Evolutionary conservation across 2,888 invertebrate genomes (phyloP).

Genomic region (Lycia hirtaria): DNA sequence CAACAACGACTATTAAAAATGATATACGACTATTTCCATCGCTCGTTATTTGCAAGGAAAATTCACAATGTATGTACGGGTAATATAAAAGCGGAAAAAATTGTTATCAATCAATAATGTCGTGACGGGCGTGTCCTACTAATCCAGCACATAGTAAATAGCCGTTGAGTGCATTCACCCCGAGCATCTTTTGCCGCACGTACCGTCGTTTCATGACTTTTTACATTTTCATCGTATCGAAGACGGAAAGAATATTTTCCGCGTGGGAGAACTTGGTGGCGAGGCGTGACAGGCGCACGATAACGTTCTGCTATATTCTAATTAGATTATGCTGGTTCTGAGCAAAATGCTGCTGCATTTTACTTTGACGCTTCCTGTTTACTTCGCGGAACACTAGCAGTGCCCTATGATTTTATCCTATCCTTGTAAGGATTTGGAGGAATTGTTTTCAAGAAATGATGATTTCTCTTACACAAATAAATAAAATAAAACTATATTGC

Average conservation of each 20-base stretch:
- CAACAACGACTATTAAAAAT: constrained; percentile 52
- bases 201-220: constrained; percentile 58
- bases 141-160: constrained; percentile 53
- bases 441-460: no score
- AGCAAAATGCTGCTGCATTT: constrained; percentile 52
- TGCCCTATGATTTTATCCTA: background rate
- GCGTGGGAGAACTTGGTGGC: constrained; percentile 60
- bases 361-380: constrained; percentile 43
- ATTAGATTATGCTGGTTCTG: constrained; percentile 64
- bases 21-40: constrained; percentile 60
- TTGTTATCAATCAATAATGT: constrained; percentile 70
- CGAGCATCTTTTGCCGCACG: constrained; percentile 41
- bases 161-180: constrained; percentile 58
- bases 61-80: constrained; percentile 36
- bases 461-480: no score
- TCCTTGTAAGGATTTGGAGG: background rate
- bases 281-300: constrained; percentile 65
- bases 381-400: no score
- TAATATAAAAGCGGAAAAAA: constrained; percentile 51
- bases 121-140: constrained; percentile 54
- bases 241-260: constrained; percentile 67
- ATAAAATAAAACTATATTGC: no score
- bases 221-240: constrained; percentile 56
- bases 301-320: constrained; percentile 65
- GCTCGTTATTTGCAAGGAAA: constrained; percentile 43